Percentiles rank a stretch among this genome's conserved stretches.
Conservation (phyloP, 2,888 invertebrate genomes). For the Junonia oenone region DNA sequence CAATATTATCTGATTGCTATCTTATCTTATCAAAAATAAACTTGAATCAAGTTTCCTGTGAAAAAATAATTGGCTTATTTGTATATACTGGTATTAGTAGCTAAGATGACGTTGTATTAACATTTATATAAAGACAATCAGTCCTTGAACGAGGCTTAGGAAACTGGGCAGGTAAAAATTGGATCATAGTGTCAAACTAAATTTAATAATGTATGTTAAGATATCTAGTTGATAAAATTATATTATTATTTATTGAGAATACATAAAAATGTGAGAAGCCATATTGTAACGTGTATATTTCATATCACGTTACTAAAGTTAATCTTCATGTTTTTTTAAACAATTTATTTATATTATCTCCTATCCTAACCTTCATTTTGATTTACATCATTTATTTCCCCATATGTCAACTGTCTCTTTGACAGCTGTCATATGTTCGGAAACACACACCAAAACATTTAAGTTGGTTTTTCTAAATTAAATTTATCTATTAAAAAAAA, state of each 20-base stretch:
- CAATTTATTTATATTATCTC: background rate
- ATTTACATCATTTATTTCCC: background rate
- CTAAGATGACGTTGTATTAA: background rate
- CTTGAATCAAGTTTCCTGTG: background rate
- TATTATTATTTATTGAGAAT: too few relatives aligned
- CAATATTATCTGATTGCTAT: background rate
- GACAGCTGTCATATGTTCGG: too few relatives aligned
- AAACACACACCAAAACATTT: too few relatives aligned
- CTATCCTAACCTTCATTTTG: background rate
- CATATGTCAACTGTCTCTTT: too few relatives aligned
- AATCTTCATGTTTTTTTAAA: too few relatives aligned
- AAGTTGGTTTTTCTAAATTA: too few relatives aligned
- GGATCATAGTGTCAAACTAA: background rate
- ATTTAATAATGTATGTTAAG: background rate
- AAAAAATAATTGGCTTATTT: background rate
- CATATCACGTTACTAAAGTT: too few relatives aligned
- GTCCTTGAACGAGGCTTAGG: background rate
- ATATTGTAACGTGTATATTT: too few relatives aligned
- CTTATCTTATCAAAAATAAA: background rate
- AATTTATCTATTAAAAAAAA: too few relatives aligned
- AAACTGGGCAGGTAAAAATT: background rate
- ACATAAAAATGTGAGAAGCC: too few relatives aligned
- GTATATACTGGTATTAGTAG: background rate
- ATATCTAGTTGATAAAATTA: too few relatives aligned
- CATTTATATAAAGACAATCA: background rate